phyloP scores from a whole-genome alignment of 2,113 vertebrate species.

The Fulica atra region DNA sequence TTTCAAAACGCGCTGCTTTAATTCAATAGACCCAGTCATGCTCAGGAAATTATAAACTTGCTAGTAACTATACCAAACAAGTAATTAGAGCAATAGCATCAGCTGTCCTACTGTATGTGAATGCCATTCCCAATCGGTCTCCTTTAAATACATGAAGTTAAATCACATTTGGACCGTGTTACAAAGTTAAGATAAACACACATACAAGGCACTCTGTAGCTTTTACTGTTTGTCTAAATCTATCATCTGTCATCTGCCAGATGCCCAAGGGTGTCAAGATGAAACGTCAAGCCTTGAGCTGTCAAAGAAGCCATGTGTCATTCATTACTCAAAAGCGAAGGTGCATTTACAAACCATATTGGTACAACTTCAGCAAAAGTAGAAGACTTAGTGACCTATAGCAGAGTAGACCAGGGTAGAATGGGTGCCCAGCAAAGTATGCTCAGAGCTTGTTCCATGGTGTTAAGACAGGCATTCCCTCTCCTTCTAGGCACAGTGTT shows the following conservation, averaged over 20 bases:
- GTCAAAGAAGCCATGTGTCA: conserved; percentile 3
- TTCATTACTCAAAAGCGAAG: conserved; percentile 26
- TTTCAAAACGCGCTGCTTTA: neutral
- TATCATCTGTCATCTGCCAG: conserved; percentile 4
- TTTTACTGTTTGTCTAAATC: conserved; percentile 19
- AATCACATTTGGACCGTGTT: neutral
- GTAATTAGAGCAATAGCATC: neutral
- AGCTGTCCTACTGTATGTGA: neutral
- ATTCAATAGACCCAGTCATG: neutral
- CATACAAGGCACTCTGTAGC: neutral
- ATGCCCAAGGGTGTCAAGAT: neutral
- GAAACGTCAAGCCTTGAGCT: conserved; percentile 5
- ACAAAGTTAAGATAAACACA: conserved; percentile 20
- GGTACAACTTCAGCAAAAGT: neutral
- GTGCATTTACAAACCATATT: neutral
- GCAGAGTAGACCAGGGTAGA: neutral
- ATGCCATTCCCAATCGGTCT: neutral
- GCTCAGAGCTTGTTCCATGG: neutral
- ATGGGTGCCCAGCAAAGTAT: neutral
- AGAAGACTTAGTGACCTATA: neutral
- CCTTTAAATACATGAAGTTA: neutral
- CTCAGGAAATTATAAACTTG: conserved; percentile 29
- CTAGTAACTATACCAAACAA: neutral
- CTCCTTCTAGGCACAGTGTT: neutral
- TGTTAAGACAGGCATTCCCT: neutral